Evolutionary conservation across 2,797 vertebrate genomes (phyloP).

Genomic region (Telmatherina bonti): DNA sequence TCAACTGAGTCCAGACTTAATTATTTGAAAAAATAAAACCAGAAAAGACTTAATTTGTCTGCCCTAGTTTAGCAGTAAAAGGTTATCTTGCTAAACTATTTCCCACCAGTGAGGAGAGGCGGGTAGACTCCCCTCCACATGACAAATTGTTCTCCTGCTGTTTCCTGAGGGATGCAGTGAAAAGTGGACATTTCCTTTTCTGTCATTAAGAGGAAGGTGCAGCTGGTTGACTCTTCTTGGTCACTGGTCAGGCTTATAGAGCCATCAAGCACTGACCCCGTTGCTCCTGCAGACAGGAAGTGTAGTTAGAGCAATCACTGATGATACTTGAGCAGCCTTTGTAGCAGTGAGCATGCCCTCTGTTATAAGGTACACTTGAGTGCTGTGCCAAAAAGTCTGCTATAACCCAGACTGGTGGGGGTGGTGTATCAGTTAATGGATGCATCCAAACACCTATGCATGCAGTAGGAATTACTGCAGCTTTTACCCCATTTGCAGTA

Average conservation of each 20-base stretch:
- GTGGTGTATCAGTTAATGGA: slow-evolving; percentile 10
- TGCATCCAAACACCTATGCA: slow-evolving; percentile 7
- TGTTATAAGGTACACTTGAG: slow-evolving; percentile 24
- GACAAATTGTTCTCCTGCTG: slow-evolving; percentile 36
- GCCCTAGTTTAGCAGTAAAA: slow-evolving; percentile 24
- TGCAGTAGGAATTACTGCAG: slow-evolving; percentile 29
- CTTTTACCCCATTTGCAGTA: slow-evolving; percentile 31
- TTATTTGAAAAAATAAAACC: background rate
- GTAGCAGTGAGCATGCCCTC: slow-evolving; percentile 18
- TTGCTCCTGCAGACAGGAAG: slow-evolving; percentile 22
- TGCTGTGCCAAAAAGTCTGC: slow-evolving; percentile 6
- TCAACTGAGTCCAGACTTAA: background rate
- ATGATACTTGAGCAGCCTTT: slow-evolving; percentile 35
- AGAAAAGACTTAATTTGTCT: slow-evolving; percentile 9
- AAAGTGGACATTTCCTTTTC: slow-evolving; percentile 34
- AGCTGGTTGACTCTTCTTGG: slow-evolving; percentile 33
- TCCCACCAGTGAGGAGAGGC: slow-evolving; percentile 29
- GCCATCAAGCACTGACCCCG: slow-evolving; percentile 25
- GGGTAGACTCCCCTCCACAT: slow-evolving; percentile 31
- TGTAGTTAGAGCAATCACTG: slow-evolving; percentile 19
- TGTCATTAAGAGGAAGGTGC: slow-evolving; percentile 29
- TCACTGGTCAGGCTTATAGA: slow-evolving; percentile 35
- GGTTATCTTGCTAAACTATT: slow-evolving; percentile 36
- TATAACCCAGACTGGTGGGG: background rate
- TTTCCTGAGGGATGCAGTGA: slow-evolving; percentile 35